These are phyloP conservation scores for Palythoa caribaeorum DNA, from an alignment of 92 coral and sea anemone species.

Conservation along the genomic window DNA sequence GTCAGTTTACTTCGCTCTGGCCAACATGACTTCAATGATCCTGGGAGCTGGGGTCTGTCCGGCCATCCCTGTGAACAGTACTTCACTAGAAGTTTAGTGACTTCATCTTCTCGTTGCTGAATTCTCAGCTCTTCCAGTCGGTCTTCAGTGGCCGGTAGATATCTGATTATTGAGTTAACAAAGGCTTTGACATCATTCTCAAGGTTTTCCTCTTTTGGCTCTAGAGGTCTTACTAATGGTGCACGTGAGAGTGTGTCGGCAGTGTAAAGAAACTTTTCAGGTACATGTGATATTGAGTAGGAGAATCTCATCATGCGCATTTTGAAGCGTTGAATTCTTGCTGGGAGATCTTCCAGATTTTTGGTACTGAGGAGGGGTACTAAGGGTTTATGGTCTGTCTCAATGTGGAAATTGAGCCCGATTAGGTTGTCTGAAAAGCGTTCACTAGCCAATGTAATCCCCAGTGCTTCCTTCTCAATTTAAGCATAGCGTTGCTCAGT, in stretches of 20 bases:
- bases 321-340: background rate
- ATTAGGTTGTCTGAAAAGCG: constrained; percentile 60
- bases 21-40: constrained; percentile 56
- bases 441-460: background rate
- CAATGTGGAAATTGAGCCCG: constrained; percentile 58
- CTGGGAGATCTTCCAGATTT: constrained; percentile 53
- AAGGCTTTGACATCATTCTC: background rate
- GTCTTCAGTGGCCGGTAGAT: constrained; percentile 58
- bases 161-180: constrained; percentile 33
- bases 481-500: background rate
- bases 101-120: constrained; percentile 60
- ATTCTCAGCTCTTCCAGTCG: constrained; percentile 49
- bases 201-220: background rate
- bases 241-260: no score
- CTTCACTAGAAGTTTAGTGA: constrained; percentile 23
- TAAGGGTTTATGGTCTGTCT: constrained; percentile 25
- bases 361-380: constrained; percentile 42
- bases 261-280: no score
- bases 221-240: no score
- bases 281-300: no score
- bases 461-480: background rate
- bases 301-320: no score
- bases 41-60: constrained; percentile 35
- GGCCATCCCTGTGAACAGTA: constrained; percentile 70
- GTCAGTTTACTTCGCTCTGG: constrained; percentile 50